Evolutionary conservation across 2,888 invertebrate genomes (phyloP), one percentile per base, ranked within the genome.

Genomic region (Limenitis camilla): DNA sequence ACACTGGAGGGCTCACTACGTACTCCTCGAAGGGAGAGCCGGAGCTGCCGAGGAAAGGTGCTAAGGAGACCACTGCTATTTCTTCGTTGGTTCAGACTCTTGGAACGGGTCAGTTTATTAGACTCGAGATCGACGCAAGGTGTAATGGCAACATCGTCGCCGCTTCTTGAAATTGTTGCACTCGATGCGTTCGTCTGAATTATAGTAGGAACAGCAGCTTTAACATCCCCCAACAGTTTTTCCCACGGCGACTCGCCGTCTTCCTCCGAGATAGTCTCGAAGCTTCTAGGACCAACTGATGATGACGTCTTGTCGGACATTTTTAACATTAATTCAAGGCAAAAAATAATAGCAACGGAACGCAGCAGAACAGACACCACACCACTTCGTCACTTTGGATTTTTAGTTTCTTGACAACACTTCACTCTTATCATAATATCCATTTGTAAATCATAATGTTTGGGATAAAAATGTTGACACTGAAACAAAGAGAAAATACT

Each of bases 381-480:
- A 75, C 73, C 81, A 84, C 84, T 85, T 84, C 79, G 82, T 87
- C 87, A 87, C 87, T 87, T 87, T 76, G 87, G 87, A 69, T 87
- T 87, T 83, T 87, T 87, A 85, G 86, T 87, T 87, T 86, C 86
- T 86, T 87, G 87, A 76, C 82, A 87, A 68, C 87, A 87, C 87
- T 87, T 87, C 86, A 87, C 87, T 83, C 87, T 76, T 82, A 87
- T 87, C 85, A 84, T 87, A 87, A 87, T 87, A 87, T 87, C 87
- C 87, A 87, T 87, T 87, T 86, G 87, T 87, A 87, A 85, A 86
- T 87, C 87, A 87, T 87, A 87, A 84, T 86, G 84, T 81, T 87
- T 87, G 78, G 87, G 87, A 71, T 84, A 86, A 81, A 87, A 86
- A 86, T 85, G 84, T 85, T 86, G 86, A 82, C 86, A 87, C 86